Base-by-base conservation (phyloP, 2,797 vertebrate genomes). In the Leontopithecus rosalia region DNA sequence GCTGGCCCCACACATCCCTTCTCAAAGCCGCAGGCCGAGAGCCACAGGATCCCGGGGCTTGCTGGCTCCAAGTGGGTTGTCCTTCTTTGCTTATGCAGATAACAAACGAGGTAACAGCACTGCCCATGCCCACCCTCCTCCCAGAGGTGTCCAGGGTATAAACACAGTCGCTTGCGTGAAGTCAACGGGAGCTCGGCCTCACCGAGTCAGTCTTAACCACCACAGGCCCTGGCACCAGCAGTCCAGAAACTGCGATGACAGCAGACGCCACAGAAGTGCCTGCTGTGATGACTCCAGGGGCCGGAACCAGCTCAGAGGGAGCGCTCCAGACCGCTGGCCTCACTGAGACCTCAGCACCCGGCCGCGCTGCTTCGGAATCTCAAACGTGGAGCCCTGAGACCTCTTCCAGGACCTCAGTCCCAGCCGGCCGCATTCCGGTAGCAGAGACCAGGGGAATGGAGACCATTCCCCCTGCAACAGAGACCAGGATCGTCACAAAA, bases 161-260 rank as follows among this genome's bases (percentile, higher is more conserved):
- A 58, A 52, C 0, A 0, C 26, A 26, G 83, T 77, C 57, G 36
- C 33, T 11, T 20, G 20, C n/a, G 10, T 46, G 5, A 84, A 50
- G 28, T 36, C 75, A 55, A 22, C 3, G 0, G 48, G 41, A 19
- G 43, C 43, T 50, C 50, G 10, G 0, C 13, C 46, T 97, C 84
- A 95, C 84, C 70, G 46, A 55, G 24, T 57, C 50, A 36, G 20
- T 97, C 64, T 97, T 46, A 70, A 30, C 24, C 24, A 55, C 80
- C 26, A 77, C 91, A 98, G 97, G 87, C 13, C 17, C 87, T 36
- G 15, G 13, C n/a, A 76, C 43, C n/a, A 41, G 8, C 7, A 80
- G 41, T 55, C 43, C 79, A 57, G 33, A 26, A 17, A 75, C 5
- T 10, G 11, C 64, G 58, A 52, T 55, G 82, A 88, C 85, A n/a